Conservation (phyloP, 2,888 invertebrate species). For the Drosophila anceps region DNA sequence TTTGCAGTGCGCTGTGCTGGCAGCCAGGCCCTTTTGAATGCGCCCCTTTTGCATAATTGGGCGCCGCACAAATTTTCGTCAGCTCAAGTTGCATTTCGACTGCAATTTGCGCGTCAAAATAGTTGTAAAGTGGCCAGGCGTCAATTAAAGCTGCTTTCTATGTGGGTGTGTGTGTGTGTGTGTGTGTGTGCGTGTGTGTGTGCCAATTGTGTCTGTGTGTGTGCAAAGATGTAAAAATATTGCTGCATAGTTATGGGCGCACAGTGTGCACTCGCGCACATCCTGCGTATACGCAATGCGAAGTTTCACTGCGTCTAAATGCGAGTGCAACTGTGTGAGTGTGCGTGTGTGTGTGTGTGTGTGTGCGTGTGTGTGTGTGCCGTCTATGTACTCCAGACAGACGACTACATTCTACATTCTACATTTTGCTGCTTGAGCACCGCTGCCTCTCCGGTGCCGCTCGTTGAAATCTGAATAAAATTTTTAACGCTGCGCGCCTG, state of each 20-base stretch:
- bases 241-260: conserved; percentile 71
- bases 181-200: not conserved
- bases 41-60: conserved; percentile 57
- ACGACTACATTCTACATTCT: conserved; percentile 37
- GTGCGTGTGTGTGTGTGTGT: conserved; percentile 1
- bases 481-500: conserved; percentile 54
- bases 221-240: conserved; percentile 57
- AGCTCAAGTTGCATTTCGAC: conserved; percentile 42
- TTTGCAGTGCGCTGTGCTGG: conserved; percentile 11
- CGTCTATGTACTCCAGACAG: conserved; percentile 44
- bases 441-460: conserved; percentile 1
- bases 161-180: conserved; percentile 1
- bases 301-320: conserved; percentile 9
- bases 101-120: conserved; percentile 72
- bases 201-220: conserved; percentile 1
- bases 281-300: conserved; percentile 71
- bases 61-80: conserved; percentile 50
- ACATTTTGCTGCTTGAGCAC: conserved; percentile 14
- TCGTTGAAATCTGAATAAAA: conserved; percentile 52
- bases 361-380: conserved; percentile 1
- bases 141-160: conserved; percentile 62
- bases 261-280: conserved; percentile 55
- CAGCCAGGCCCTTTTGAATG: conserved; percentile 37
- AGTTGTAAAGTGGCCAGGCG: conserved; percentile 53
- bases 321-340: not conserved